Evolutionary conservation across 2,888 invertebrate species (phyloP).

Genomic region (Acholoe squamosa): DNA sequence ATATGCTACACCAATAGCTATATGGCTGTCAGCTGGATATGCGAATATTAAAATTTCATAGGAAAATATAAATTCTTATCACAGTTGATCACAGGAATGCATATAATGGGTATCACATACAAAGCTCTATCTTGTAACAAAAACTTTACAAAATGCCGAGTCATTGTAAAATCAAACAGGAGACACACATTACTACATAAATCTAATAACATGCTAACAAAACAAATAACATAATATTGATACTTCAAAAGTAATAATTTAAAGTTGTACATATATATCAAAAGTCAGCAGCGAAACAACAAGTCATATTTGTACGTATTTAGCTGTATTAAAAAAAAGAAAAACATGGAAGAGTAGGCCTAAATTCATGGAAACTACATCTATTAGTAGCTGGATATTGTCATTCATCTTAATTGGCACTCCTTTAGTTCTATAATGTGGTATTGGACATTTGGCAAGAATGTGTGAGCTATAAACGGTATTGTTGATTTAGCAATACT

Average conservation of each 20-base stretch:
- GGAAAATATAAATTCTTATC: slow-evolving; percentile 37
- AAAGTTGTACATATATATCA: not conserved
- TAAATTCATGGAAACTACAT: too few relatives aligned
- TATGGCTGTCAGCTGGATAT: not conserved
- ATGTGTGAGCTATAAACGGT: too few relatives aligned
- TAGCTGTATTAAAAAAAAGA: too few relatives aligned
- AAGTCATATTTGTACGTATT: too few relatives aligned
- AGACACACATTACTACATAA: slow-evolving; percentile 20
- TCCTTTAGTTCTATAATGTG: too few relatives aligned
- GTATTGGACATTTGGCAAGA: too few relatives aligned
- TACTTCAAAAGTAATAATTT: slow-evolving; percentile 5
- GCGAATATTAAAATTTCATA: not conserved
- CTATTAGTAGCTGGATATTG: too few relatives aligned
- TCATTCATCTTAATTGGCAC: too few relatives aligned
- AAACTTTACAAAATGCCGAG: not conserved
- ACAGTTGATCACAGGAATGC: slow-evolving; percentile 31
- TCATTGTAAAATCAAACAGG: not conserved
- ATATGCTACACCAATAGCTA: too few relatives aligned
- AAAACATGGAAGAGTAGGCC: too few relatives aligned
- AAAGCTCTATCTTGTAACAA: slow-evolving; percentile 35
- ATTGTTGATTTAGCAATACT: too few relatives aligned
- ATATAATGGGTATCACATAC: slow-evolving; percentile 1
- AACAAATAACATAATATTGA: slow-evolving; percentile 1
- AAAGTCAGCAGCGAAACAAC: too few relatives aligned
- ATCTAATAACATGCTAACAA: not conserved